These are phyloP conservation scores for Parelbella ahira DNA, from an alignment of 2,888 invertebrate species.

Conservation along the genomic window DNA sequence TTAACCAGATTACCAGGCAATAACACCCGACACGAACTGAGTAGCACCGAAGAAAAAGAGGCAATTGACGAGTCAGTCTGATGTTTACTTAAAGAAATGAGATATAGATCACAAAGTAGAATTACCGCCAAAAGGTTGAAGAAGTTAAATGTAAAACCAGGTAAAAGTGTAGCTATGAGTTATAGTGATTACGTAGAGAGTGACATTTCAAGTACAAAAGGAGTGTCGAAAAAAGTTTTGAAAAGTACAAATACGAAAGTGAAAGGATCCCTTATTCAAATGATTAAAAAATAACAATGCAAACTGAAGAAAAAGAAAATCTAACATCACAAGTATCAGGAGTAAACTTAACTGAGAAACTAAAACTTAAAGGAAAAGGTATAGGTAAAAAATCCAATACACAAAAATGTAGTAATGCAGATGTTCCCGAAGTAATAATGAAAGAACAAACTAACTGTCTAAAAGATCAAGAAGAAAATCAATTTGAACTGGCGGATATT, in stretches of 20 bases:
- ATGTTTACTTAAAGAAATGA: slow-evolving; percentile 27
- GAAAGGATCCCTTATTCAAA: no score
- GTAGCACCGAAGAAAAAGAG: slow-evolving; percentile 10
- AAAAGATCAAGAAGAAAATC: no score
- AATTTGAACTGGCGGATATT: not conserved
- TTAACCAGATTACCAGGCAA: slow-evolving; percentile 19
- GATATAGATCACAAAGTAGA: slow-evolving; percentile 18
- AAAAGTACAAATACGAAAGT: slow-evolving; percentile 5
- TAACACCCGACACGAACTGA: no score
- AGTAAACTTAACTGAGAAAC: no score
- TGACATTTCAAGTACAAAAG: no score
- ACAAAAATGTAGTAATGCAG: slow-evolving; percentile 5
- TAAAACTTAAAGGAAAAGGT: slow-evolving; percentile 15
- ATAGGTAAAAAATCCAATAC: slow-evolving; percentile 21
- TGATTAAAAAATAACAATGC: no score
- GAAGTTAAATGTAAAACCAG: slow-evolving; percentile 23
- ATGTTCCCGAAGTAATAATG: not conserved
- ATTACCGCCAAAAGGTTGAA: slow-evolving; percentile 26
- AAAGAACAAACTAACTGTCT: no score
- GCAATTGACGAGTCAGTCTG: slow-evolving; percentile 14
- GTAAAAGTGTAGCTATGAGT: slow-evolving; percentile 4
- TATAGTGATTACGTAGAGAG: no score
- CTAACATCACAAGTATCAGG: no score
- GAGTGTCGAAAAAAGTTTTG: slow-evolving; percentile 13
- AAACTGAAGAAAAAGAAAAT: no score